Evolutionary conservation across 1,140 invertebrate species (phyloP), one percentile per base, ranked within the genome.

Genomic region (Aricia agestis): DNA sequence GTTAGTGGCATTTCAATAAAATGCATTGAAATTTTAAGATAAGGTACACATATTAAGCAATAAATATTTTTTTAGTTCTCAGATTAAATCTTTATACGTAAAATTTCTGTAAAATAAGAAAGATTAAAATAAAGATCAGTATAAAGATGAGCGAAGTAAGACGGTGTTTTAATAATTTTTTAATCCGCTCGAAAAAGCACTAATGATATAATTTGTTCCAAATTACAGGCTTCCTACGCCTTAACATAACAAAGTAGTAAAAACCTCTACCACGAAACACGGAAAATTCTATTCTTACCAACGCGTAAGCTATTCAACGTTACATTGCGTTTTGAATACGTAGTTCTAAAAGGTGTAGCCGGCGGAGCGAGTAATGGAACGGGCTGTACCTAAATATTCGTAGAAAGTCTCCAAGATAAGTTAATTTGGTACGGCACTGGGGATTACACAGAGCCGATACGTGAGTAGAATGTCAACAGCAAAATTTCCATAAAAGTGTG

Each of bases 371-470:
- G 15, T 52, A 52, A 36, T 45, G 36, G 70, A 66, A 45, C 18
- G 10, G 15, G 11, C 17, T 9, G 41, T 18, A 13, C 13, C 32
- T 52, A 19, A 19, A 52, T 13, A 18, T n/a, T n/a, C 10, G 4
- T 7, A 45, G 15, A 52, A 25, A 68, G 25, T 68, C 36, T 18
- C 25, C n/a, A 42, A 74, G 67, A 74, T 71, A 73, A 72, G 70
- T 76, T 67, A 77, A 75, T 77, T 76, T 73, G 58, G 69, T 15
- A 69, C 57, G 69, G 70, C 63, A 70, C 70, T 76, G 72, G 71
- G 66, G 57, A 78, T 76, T 77, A 77, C 73, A 75, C 80, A 82
- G 83, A 81, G 69, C 71, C 65, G 63, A 74, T 76, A 81, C 83
- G 81, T 82, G 83, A 76, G 68, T 32, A 65, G 74, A 83, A 82